Base-by-base conservation (phyloP, 2,797 vertebrate species). In the Diplodus puntazzo region DNA sequence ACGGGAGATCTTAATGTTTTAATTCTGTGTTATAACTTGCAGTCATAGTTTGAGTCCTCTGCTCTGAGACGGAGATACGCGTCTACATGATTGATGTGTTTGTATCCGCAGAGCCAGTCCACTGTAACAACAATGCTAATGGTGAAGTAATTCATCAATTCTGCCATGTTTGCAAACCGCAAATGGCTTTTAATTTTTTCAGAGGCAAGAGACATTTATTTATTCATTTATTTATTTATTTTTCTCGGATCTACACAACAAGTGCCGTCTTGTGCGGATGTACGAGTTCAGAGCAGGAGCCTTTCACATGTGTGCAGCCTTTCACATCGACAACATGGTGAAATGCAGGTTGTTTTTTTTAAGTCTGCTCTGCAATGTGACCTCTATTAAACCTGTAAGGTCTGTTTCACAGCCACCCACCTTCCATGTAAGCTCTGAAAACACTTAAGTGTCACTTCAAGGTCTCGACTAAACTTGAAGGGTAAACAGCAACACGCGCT, bases 381-480 rank as follows among this genome's bases (percentile, higher is more conserved):
- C 73, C 77, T 81, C 50, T 69, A 59, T 77, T 82, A 79, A 85
- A 81, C 79, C 60, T 12, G 25, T 72, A 55, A 77, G 53, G 61
- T 72, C 43, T 43, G 23, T 86, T 85, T 82, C 76, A 80, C 34
- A 57, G 72, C 64, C 46, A 67, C 67, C 64, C 73, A 55, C 68
- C 64, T 78, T 55, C 67, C 60, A 39, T 66, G 65, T 71, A 68
- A 73, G 75, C 79, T 82, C 76, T 69, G 65, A 71, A 87, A 85
- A 89, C 73, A 76, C 57, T 78, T 68, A 48, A 60, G 75, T 52
- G 23, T 65, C 69, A 60, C 67, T 79, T 83, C 64, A 82, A 80
- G 75, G 79, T 88, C 76, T 82, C 55, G 21, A 13, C 69, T 78
- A 67, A 88, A 90, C 77, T 70, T 69, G 52, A 77, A 39, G 77